Conservation (phyloP, 2,797 vertebrate genomes). For the Myotis myotis region DNA sequence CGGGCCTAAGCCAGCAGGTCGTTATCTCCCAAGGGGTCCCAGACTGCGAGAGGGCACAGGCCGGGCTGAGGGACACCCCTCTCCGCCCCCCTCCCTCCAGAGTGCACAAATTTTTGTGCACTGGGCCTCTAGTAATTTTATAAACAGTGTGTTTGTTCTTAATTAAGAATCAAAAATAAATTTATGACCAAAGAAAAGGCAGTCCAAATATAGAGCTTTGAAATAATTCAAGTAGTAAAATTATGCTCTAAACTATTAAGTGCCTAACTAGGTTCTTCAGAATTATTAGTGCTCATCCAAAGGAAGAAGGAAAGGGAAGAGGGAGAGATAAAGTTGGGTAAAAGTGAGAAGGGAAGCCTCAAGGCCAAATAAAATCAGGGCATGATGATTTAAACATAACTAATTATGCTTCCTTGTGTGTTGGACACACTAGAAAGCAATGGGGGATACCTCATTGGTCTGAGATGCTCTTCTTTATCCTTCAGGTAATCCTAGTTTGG, state of each 20-base stretch:
- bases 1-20: too few species aligned
- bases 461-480: background rate
- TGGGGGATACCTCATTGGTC: background rate
- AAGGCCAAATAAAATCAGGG: background rate
- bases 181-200: background rate
- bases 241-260: background rate
- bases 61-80: too few species aligned
- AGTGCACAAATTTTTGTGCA: too few species aligned
- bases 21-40: too few species aligned
- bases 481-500: background rate
- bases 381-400: background rate
- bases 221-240: background rate
- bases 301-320: background rate
- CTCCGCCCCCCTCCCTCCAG: too few species aligned
- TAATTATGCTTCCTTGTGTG: background rate
- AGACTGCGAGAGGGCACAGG: too few species aligned
- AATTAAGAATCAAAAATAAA: slow-evolving; percentile 36
- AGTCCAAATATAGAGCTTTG: background rate
- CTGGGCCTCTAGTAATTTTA: too few species aligned
- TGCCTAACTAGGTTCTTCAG: background rate
- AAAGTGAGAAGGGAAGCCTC: background rate
- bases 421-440: background rate
- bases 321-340: background rate
- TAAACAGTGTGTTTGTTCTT: background rate
- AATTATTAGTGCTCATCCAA: background rate